phyloP scores from a whole-genome alignment of 2,113 vertebrate genomes.

The Pyxicephalus adspersus region DNA sequence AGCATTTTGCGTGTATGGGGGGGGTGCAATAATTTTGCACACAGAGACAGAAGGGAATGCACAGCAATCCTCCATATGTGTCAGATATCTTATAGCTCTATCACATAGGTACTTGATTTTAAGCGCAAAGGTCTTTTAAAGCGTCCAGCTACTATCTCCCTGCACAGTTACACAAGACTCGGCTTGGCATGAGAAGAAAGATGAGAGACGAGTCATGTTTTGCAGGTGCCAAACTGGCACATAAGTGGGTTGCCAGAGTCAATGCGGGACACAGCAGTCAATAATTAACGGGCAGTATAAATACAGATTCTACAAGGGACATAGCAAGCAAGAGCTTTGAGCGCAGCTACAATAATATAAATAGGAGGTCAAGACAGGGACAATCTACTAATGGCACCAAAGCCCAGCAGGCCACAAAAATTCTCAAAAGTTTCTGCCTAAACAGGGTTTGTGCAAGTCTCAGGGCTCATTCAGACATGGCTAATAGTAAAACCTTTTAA shows the following conservation, averaged over 20 bases:
- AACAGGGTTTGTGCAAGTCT: too few species aligned
- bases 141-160: background rate
- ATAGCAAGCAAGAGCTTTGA: background rate
- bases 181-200: background rate
- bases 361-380: background rate
- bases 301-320: background rate
- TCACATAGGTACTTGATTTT: too few species aligned
- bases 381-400: background rate
- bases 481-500: too few species aligned
- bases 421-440: too few species aligned
- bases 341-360: background rate
- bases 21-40: too few species aligned
- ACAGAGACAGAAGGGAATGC: too few species aligned
- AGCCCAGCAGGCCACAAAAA: background rate
- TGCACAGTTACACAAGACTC: background rate
- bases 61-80: too few species aligned
- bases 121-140: too few species aligned
- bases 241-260: constrained; percentile 41
- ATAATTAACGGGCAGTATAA: constrained; percentile 23
- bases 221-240: constrained; percentile 47
- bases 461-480: too few species aligned
- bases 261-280: constrained; percentile 3
- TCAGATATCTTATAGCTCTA: too few species aligned
- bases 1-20: too few species aligned
- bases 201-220: background rate